Evolutionary conservation across 1,140 invertebrate species (phyloP), one percentile per base, ranked within the genome.

Genomic region (Pentalonia nigronervosa): DNA sequence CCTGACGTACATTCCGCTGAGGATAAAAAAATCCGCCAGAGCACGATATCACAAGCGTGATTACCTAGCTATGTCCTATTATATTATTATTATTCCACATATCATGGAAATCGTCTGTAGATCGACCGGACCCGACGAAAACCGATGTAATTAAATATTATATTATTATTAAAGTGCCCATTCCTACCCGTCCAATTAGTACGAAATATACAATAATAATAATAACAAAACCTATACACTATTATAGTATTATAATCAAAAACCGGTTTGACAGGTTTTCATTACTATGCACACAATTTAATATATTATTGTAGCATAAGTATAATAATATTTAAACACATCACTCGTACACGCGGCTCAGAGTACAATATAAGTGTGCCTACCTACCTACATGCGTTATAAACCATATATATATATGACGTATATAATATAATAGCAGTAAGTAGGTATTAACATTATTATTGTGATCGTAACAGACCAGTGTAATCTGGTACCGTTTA

Each of bases 241-340:
- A 92, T 92, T 84, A 67, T 4, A 76, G 14, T n/a, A 76, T 76
- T n/a, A 76, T 34, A n/a, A n/a, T n/a, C 60, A n/a, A 36, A 93
- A 83, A 93, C 91, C 81, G 48, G 91, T 93, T 48, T 6, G 91
- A 86, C 91, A 30, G 81, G 91, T 93, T 93, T 83, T 48, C 45
- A 2, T 76, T 84, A 76, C 45, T 56, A 25, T 41, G 21, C 36
- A n/a, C n/a, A 89, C 45, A 87, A 21, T 36, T 41, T 41, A 41
- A 53, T 23, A 53, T 89, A 88, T 76, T 76, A 76, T 76, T 21
- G 48, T 89, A 53, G 36, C 36, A 8, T 11, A 20, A 47, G 30
- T 48, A 87, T 87, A 34, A 50, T 87, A 34, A 8, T 87, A 87
- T 48, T 20, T 48, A 34, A 21, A 56, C 86, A 21, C 41, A 21